phyloP scores from a whole-genome alignment of 2,888 invertebrate species.

The Caenorhabditis virilis region DNA sequence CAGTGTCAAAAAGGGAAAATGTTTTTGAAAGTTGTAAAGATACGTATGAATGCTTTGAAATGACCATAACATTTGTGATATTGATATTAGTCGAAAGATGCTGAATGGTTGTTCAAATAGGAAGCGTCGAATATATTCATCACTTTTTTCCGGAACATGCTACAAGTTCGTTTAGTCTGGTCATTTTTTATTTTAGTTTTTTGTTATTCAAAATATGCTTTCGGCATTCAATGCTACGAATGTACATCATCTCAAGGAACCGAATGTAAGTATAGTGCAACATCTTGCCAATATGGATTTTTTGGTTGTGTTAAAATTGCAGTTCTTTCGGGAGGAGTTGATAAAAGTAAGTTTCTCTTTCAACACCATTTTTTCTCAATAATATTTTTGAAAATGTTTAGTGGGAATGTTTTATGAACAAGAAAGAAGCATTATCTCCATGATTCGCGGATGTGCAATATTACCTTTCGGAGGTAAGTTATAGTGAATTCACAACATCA shows the following conservation, averaged over 20 bases:
- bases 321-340: slow-evolving; percentile 47
- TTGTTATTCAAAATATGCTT: too few relatives aligned
- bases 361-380: not conserved
- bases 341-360: slow-evolving; percentile 41
- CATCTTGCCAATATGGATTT: slow-evolving; percentile 50
- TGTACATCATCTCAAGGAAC: slow-evolving; percentile 45
- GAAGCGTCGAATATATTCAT: too few relatives aligned
- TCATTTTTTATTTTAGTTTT: too few relatives aligned
- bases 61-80: slow-evolving; percentile 36
- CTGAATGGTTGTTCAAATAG: slow-evolving; percentile 32
- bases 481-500: too few relatives aligned
- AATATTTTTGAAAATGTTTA: slow-evolving; percentile 32
- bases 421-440: slow-evolving; percentile 56
- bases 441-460: slow-evolving; percentile 63
- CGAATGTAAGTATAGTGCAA: slow-evolving; percentile 44
- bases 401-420: slow-evolving; percentile 66
- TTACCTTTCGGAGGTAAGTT: slow-evolving; percentile 58
- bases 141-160: slow-evolving; percentile 21
- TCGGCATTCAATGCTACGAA: slow-evolving; percentile 45
- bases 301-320: slow-evolving; percentile 58
- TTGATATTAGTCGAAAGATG: slow-evolving; percentile 24
- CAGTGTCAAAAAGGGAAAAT: not conserved
- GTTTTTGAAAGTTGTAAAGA: not conserved
- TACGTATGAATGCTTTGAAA: slow-evolving; percentile 10
- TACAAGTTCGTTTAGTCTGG: too few relatives aligned